phyloP scores from a whole-genome alignment of 1,140 invertebrate species.

The Aphelenchoides besseyi region DNA sequence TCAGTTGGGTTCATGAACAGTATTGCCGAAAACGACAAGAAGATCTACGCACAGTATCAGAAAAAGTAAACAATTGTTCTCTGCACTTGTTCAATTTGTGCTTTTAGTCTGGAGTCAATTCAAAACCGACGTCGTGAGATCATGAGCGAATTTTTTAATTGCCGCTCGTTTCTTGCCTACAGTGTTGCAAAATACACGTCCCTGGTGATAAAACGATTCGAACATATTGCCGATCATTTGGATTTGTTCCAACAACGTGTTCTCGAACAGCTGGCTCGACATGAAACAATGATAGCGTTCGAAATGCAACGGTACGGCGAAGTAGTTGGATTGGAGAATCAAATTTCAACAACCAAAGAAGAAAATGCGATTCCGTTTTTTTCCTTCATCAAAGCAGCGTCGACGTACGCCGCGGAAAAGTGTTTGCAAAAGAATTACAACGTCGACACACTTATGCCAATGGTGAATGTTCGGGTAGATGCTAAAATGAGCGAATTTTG shows the following conservation, averaged over 20 bases:
- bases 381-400: slow-evolving; percentile 9
- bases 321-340: background rate
- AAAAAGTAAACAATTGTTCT: slow-evolving; percentile 12
- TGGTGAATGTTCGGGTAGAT: background rate
- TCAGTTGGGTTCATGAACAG: background rate
- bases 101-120: background rate
- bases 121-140: slow-evolving; percentile 5
- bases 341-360: background rate
- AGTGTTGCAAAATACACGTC: background rate
- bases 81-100: background rate
- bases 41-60: slow-evolving; percentile 4
- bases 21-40: slow-evolving; percentile 7
- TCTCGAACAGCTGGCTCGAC: background rate
- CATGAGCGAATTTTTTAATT: slow-evolving; percentile 3
- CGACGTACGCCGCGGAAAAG: background rate
- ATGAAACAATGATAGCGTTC: background rate
- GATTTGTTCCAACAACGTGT: background rate
- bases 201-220: slow-evolving; percentile 5
- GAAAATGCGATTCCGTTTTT: slow-evolving; percentile 16
- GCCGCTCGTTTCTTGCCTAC: background rate
- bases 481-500: background rate
- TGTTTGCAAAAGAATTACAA: background rate
- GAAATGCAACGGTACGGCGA: background rate
- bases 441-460: background rate
- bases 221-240: slow-evolving; percentile 11